Evolutionary conservation across 2,888 invertebrate species (phyloP), one percentile per base, ranked within the genome.

Genomic region (Thymelicus lineola): DNA sequence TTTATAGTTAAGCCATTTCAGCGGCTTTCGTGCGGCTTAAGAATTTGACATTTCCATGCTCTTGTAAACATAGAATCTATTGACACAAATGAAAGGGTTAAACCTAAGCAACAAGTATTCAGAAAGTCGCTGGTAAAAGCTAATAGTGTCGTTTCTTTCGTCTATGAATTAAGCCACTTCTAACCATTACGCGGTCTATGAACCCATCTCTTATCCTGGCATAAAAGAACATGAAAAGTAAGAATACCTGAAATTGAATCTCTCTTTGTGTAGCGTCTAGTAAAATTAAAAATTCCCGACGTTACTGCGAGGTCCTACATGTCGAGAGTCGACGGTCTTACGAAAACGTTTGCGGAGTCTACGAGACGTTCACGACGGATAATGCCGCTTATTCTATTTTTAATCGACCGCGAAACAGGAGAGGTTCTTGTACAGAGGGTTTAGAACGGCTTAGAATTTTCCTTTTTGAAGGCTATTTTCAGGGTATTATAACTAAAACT

Each of bases 201-300:
- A 57, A n/a, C 28, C 36, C 57, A 7, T 28, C 36, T 35, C n/a
- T n/a, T 35, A n/a, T 14, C 36, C 57, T 5, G 35, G 46, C 10
- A 45, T 45, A 48, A 28, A 48, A 15, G 46, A 55, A 12, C 14
- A 35, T 57, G 15, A 58, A 60, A 38, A 38, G 20, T 53, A 35
- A 55, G 50, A 61, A 67, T 60, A 45, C 60, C 66, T 48, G 28
- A 67, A 42, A 61, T 15, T 55, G 60, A 61, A 55, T 61, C 28
- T 17, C 48, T 45, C 67, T 67, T 55, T 61, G 67, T 67, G 55
- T 38, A 55, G 53, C 53, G n/a, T 61, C 35, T 67, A 46, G 17
- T 67, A 61, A 67, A 67, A 67, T 67, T 67, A 61, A 67, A 67
- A 67, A 67, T 67, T 67, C 67, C 66, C 17, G 38, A 20, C 67